Base-by-base conservation (phyloP, 2,113 vertebrate genomes). In the Pygoscelis adeliae region DNA sequence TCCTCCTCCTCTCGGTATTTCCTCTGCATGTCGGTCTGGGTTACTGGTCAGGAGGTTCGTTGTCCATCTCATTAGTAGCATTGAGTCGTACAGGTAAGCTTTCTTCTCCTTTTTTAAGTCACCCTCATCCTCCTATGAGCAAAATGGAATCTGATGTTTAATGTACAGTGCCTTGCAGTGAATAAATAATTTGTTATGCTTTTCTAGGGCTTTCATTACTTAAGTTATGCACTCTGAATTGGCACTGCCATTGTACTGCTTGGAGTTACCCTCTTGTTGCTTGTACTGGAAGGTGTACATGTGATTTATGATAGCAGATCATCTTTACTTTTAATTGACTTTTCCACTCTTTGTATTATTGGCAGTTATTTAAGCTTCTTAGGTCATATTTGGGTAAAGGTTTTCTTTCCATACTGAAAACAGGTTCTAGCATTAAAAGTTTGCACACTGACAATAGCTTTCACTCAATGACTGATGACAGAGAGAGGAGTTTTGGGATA, bases 401-500 rank as follows among this genome's bases (percentile, higher is more conserved):
- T 47, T 94, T 89, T 67, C 59, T 56, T 83, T 83, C 78, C 42
- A 4, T 40, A 3, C 69, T 34, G 63, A 52, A 56, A 55, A 46
- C 13, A 72, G 23, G 55, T 71, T 73, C 72, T 40, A 8, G 22
- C 44, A 30, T 80, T 82, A 47, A 56, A 82, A 87, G 80, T 13
- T 13, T 71, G 53, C 62, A 42, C 19, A 3, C 8, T 76, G 73
- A 69, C 90, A 83, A 63, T 62, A 84, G 56, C 62, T 86, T 74
- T 76, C 72, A 42, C 32, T 83, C 83, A 42, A 38, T 72, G 93
- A 94, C 55, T 80, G 73, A 89, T 94, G 86, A 17, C 21, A 65
- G 52, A 87, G 71, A 73, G 42, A 59, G 69, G 66, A 63, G 66
- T 44, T 80, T 92, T 97, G 95, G 89, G 70, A 70, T 44, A 22